phyloP scores from a whole-genome alignment of 2,888 invertebrate genomes.

The Cephus sareptanus region DNA sequence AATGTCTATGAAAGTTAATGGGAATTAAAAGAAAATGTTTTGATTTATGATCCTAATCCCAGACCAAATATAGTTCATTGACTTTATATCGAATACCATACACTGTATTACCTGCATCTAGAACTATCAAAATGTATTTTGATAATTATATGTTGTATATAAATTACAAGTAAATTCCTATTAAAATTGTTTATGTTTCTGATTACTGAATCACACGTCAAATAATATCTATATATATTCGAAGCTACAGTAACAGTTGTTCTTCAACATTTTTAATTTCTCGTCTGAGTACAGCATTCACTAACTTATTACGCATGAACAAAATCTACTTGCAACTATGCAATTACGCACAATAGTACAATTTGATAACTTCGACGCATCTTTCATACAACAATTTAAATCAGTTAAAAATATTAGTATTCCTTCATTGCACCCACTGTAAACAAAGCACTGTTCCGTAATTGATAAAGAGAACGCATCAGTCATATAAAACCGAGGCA shows the following conservation, averaged over 20 bases:
- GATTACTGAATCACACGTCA: too few species aligned
- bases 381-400: too few species aligned
- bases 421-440: too few species aligned
- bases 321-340: neutral
- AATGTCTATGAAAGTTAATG: neutral
- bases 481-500: neutral
- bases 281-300: neutral
- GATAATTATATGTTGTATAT: neutral
- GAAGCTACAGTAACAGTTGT: neutral
- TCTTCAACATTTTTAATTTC: neutral
- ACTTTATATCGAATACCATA: neutral
- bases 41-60: neutral
- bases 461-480: neutral
- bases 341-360: too few species aligned
- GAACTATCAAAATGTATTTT: neutral
- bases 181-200: neutral
- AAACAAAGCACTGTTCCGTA: too few species aligned
- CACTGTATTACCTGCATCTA: neutral
- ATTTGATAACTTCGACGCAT: too few species aligned
- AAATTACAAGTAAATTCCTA: too few species aligned
- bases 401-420: too few species aligned
- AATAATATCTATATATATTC: neutral
- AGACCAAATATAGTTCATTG: neutral
- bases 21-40: neutral
- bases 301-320: neutral